Evolutionary conservation across 2,797 vertebrate species (phyloP), one percentile per base, ranked within the genome.

Genomic region (Sebastes melanostomus): DNA sequence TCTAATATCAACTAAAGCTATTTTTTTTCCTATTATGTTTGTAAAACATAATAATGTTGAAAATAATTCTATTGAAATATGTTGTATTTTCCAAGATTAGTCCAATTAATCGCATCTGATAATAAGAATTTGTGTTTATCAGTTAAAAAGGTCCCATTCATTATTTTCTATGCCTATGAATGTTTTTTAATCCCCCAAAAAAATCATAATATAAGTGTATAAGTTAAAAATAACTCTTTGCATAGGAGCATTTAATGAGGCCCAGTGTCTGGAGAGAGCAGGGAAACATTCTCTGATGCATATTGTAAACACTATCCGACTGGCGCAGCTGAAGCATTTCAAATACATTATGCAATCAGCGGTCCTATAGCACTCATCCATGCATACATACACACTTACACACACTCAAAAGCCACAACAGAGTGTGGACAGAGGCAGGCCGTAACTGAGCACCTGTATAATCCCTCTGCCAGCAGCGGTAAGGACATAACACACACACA

Each of bases 281-380:
- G 30, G 52, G 29, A 29, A 62, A 77, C 42, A 32, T 30, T 70
- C 70, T 50, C 20, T 14, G 36, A 82, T 60, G 76, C 32, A 62
- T 70, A 52, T 20, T 50, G 62, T 78, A 80, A 84, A 87, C 78
- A 77, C 46, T 22, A 59, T 77, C 18, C 81, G 46, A 75, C 29
- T 46, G 27, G 11, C 25, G 25, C 72, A 79, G 34, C 66, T 73
- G 73, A 78, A 71, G 75, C 83, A 13, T 86, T 86, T 83, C 70
- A 86, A 80, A 80, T 60, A 75, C 62, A 80, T 79, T 77, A 70
- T 22, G 69, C 70, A 84, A 78, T 69, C 72, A 66, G 54, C 11
- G 70, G 22, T 9, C 42, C 1, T 69, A 67, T 67, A 32, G 30
- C 38, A 52, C 25, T 32, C 70, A 78, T 32, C 25, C 67, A 72